These are phyloP conservation scores for Tragelaphus oryx DNA, from an alignment of 2,797 vertebrate species.

Conservation along the genomic window DNA sequence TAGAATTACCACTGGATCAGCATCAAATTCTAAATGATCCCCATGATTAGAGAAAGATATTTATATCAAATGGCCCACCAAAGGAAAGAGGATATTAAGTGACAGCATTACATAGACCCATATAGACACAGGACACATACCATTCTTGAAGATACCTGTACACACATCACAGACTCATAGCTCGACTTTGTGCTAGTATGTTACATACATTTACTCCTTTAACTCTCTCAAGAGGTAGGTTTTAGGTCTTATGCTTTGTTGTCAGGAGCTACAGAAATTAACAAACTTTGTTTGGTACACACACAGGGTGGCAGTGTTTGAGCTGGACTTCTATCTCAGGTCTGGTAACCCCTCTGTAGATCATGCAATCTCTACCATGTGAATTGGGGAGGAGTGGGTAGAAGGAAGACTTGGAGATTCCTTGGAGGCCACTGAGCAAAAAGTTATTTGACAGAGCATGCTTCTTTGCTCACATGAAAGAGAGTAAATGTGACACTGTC, in stretches of 20 bases:
- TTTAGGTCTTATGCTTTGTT: neutral
- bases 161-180: neutral
- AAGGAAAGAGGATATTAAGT: neutral
- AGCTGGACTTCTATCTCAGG: neutral
- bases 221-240: neutral
- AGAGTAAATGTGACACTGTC: neutral
- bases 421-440: neutral
- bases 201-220: neutral
- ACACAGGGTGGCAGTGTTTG: accelerated
- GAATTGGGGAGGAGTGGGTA: neutral
- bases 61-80: neutral
- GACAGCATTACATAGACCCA: no score
- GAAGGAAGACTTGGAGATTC: neutral
- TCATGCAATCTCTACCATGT: neutral
- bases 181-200: neutral
- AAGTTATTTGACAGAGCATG: neutral
- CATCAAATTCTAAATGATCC: neutral
- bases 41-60: neutral
- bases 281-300: neutral
- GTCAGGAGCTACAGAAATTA: neutral
- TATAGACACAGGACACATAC: neutral
- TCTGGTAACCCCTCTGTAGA: neutral
- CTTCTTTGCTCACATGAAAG: neutral
- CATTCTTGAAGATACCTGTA: neutral
- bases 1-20: neutral